Conservation (phyloP, 2,113 vertebrate species). For the Epinephelus cyanopodus region DNA sequence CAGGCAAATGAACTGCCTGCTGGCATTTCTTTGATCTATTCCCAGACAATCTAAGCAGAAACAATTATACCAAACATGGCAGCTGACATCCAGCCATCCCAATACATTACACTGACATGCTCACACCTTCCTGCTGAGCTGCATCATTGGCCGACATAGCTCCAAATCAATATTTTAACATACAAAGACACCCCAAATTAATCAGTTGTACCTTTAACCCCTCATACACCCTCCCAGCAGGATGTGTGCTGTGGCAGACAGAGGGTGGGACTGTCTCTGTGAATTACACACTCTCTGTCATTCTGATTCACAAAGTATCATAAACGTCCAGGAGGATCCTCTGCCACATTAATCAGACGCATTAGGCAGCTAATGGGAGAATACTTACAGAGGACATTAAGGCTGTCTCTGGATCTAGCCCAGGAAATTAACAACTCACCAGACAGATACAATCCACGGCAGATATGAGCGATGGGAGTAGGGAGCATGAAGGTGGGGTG, state of each 20-base stretch:
- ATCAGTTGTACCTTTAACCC: slow-evolving; percentile 43
- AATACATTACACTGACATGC: slow-evolving; percentile 53
- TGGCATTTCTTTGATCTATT: slow-evolving; percentile 58
- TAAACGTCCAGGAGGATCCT: slow-evolving; percentile 83
- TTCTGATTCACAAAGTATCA: slow-evolving; percentile 82
- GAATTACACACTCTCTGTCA: slow-evolving; percentile 72
- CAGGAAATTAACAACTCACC: slow-evolving; percentile 83
- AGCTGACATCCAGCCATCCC: slow-evolving; percentile 40
- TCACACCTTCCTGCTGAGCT: slow-evolving; percentile 71
- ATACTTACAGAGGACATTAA: slow-evolving; percentile 82
- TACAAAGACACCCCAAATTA: slow-evolving; percentile 58
- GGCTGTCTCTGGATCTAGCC: slow-evolving; percentile 80
- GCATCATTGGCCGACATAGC: slow-evolving; percentile 75
- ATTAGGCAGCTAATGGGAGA: slow-evolving; percentile 82
- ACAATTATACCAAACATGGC: slow-evolving; percentile 57
- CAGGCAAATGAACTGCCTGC: slow-evolving; percentile 57
- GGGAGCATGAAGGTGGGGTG: slow-evolving; percentile 71
- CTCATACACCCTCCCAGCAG: slow-evolving; percentile 15
- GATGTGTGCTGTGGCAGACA: slow-evolving; percentile 19
- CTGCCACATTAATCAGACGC: slow-evolving; percentile 83
- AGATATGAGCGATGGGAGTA: slow-evolving; percentile 80
- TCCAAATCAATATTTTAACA: slow-evolving; percentile 87
- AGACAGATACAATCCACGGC: slow-evolving; percentile 80
- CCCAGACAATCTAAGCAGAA: slow-evolving; percentile 45
- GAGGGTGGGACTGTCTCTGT: slow-evolving; percentile 30